Base-by-base conservation (phyloP, 1,140 invertebrate species). In the Anastatus disparis region DNA sequence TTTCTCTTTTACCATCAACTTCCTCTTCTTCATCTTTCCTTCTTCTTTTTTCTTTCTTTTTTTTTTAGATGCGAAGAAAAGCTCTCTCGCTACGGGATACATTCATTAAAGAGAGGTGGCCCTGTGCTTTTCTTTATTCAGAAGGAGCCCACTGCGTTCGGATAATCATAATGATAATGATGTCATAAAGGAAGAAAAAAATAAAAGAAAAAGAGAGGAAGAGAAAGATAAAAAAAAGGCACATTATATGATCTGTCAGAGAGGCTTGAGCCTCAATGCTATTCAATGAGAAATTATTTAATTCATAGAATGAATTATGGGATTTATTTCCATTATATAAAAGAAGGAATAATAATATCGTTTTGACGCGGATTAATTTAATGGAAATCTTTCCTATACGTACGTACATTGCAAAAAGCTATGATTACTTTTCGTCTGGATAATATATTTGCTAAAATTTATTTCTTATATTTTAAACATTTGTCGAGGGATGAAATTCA, bases 161-260 rank as follows among this genome's bases (percentile, higher is more conserved):
- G n/a, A 52, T 65, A 40, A 38, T 64, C 62, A 20, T 26, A 22
- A 63, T 63, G 42, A 56, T 62, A 67, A 67, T 35, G 50, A 68
- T 22, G 26, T 35, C 50, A 17, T 27, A 52, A 29, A 10, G 9
- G 70, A n/a, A 56, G 31, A 35, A 35, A 10, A 35, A 35, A 35
- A 35, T n/a, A n/a, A n/a, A n/a, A n/a, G n/a, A n/a, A n/a, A 35
- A 35, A 35, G 10, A 35, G 31, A 35, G 4, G 31, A 50, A 50
- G 55, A 53, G 66, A 58, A 62, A 40, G 63, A 61, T 29, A 7
- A n/a, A n/a, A n/a, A n/a, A n/a, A n/a, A n/a, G 13, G 31, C 10
- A n/a, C 24, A 55, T 55, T 27, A 10, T 55, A 6, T 8, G 3
- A 24, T 9, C 26, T 13, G 10, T 35, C 31, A 35, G 10, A 35